phyloP scores from a whole-genome alignment of 2,888 invertebrate genomes.

The Drosophila helvetica region DNA sequence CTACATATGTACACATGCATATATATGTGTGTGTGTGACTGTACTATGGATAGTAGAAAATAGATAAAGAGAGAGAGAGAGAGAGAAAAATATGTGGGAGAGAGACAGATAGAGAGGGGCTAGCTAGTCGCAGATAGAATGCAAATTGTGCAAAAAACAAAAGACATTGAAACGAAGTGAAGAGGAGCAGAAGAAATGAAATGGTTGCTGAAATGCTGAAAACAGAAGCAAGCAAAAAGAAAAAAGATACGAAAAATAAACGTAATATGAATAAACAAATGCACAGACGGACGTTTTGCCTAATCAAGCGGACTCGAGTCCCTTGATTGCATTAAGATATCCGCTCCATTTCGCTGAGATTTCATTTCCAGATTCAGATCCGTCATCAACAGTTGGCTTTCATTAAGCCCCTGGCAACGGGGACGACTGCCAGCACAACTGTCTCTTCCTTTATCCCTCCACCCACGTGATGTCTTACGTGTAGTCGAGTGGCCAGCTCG shows the following conservation, averaged over 20 bases:
- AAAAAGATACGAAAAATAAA: conserved; percentile 58
- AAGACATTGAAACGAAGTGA: conserved; percentile 50
- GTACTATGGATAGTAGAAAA: background rate
- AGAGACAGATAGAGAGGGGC: conserved; percentile 10
- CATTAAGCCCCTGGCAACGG: conserved; percentile 49
- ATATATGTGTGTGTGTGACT: background rate
- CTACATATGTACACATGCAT: background rate
- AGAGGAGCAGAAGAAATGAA: conserved; percentile 7
- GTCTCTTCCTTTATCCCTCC: background rate
- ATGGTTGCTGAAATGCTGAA: conserved; percentile 27
- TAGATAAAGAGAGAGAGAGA: background rate
- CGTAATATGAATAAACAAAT: conserved; percentile 47
- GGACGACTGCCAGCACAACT: background rate
- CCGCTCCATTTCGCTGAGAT: background rate
- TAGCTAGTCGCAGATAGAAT: conserved; percentile 44
- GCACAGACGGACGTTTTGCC: background rate
- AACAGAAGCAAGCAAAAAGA: conserved; percentile 18
- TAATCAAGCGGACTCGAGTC: background rate
- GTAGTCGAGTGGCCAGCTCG: conserved; percentile 14
- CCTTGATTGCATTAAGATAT: background rate
- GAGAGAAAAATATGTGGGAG: background rate
- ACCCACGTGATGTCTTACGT: no score
- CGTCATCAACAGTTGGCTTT: conserved; percentile 45
- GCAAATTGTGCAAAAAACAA: conserved; percentile 42
- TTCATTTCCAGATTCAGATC: conserved; percentile 16